phyloP scores from a whole-genome alignment of 1,140 invertebrate genomes.

The Drosophila obscura region DNA sequence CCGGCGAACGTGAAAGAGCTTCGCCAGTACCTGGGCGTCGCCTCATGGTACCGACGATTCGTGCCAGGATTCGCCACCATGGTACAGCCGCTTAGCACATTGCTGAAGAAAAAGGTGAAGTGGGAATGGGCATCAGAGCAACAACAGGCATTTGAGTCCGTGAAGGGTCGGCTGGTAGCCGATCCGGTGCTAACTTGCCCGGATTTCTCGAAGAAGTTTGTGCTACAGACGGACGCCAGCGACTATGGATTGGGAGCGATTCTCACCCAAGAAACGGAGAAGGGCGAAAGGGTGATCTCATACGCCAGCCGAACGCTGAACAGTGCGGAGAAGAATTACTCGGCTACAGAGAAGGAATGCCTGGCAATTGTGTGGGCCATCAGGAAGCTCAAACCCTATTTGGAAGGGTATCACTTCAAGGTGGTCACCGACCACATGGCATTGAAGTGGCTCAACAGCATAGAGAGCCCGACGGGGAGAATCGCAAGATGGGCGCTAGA shows the following conservation, averaged over 20 bases:
- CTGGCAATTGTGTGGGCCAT: too few relatives aligned
- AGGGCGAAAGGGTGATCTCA: conserved; percentile 56
- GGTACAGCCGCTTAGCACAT: neutral
- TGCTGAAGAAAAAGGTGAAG: neutral
- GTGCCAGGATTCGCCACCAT: conserved; percentile 1
- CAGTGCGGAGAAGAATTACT: conserved; percentile 30
- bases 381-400: too few relatives aligned
- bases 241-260: too few relatives aligned
- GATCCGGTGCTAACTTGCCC: conserved; percentile 20
- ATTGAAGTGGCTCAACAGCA: too few relatives aligned
- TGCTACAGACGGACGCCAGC: conserved; percentile 55
- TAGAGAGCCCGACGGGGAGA: too few relatives aligned
- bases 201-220: conserved; percentile 2
- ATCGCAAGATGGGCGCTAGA: too few relatives aligned
- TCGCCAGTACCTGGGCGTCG: neutral
- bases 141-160: conserved; percentile 7
- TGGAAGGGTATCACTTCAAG: too few relatives aligned
- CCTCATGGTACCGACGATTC: neutral
- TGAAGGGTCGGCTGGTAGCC: neutral
- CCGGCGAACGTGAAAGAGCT: neutral
- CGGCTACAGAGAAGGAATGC: too few relatives aligned
- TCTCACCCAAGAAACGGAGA: conserved; percentile 41
- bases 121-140: neutral
- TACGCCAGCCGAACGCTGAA: conserved; percentile 83
- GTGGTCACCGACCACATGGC: too few relatives aligned